Base-by-base conservation (phyloP, 2,888 invertebrate genomes). In the Formica aserva region DNA sequence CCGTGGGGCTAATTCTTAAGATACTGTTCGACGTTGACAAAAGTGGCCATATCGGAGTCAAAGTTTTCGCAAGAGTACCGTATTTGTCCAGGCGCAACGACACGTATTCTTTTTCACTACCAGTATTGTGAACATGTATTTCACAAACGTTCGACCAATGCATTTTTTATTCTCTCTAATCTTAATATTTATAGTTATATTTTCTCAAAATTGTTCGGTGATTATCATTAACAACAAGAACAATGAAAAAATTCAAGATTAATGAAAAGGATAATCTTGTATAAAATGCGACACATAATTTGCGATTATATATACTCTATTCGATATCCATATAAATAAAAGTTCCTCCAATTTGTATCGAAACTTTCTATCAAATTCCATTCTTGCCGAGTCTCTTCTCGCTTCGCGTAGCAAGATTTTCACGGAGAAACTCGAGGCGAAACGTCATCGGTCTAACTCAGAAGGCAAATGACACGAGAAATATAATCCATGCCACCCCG, bases 391-490 rank as follows among this genome's bases (percentile, higher is more conserved):
- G 60, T 86, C 85, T 77, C 84, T 85, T 71, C 66, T 82, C 82
- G 88, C 91, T 92, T 91, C 92, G 89, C 91, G 38, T 57, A 82
- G 83, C 67, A 83, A 69, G 71, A 75, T 71, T 83, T 52, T 69
- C 60, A 57, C 63, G 57, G 62, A 60, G 78, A 69, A 81, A 77
- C 71, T 86, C 82, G 67, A 77, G 75, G 76, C 69, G 87, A 84
- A 84, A 89, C 63, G 80, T 82, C 84, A 85, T 88, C 85, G 87
- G 86, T 90, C 81, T 90, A 91, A 93, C 84, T 92, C 89, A 85
- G 83, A 87, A 84, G 89, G 88, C 91, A 92, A 93, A 92, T 92
- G 93, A 92, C 89, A 91, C 91, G 91, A 86, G 92, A 92, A 93
- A 92, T 93, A 92, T 92, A 92, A 93, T 92, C 91, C 90, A 89